Evolutionary conservation across 2,888 invertebrate species (phyloP).

Genomic region (Pelosia muscerda): DNA sequence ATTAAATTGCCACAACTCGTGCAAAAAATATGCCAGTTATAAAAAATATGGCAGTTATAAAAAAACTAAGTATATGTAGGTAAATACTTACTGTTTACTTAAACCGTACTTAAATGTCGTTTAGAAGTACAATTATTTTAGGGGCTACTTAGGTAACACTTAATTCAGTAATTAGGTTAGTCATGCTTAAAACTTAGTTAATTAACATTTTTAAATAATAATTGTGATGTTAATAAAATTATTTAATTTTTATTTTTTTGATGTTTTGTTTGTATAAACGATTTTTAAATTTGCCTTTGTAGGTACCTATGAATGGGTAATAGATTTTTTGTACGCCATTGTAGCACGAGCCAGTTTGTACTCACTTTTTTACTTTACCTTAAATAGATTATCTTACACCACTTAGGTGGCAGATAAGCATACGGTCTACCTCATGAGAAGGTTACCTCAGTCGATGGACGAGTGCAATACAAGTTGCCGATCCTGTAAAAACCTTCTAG

Average conservation of each 20-base stretch:
- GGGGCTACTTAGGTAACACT: background rate
- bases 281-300: background rate
- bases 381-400: background rate
- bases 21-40: background rate
- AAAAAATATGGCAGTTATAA: background rate
- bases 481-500: too few relatives aligned
- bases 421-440: too few relatives aligned
- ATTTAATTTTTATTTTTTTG: background rate
- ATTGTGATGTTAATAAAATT: background rate
- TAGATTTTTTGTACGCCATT: background rate
- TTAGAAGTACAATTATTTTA: background rate
- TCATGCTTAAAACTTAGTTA: background rate
- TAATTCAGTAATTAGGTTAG: slow-evolving; percentile 2
- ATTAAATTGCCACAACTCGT: background rate
- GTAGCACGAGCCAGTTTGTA: background rate
- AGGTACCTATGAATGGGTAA: background rate
- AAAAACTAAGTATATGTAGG: background rate
- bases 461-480: too few relatives aligned
- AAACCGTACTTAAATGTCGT: background rate
- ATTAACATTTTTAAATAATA: background rate
- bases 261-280: background rate
- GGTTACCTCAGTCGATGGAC: too few relatives aligned
- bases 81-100: background rate
- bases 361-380: background rate
- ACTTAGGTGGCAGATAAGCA: too few relatives aligned